phyloP scores from a whole-genome alignment of 1,140 invertebrate genomes.

The Lamellibrachia luymesi region DNA sequence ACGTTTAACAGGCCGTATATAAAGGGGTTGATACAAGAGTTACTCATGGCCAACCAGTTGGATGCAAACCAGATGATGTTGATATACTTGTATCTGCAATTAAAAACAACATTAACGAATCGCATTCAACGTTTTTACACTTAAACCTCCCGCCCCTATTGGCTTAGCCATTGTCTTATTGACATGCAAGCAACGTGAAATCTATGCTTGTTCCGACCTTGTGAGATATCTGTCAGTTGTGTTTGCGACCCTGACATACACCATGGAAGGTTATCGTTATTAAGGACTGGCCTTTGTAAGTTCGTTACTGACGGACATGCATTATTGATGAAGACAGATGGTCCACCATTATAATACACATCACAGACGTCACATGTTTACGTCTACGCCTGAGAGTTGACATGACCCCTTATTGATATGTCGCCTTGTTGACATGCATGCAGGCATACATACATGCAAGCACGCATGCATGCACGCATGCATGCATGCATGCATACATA shows the following conservation, averaged over 20 bases:
- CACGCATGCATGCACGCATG: not conserved
- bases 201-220: no score
- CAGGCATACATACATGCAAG: not conserved
- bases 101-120: not conserved
- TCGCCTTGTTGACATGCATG: not conserved
- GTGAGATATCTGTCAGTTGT: no score
- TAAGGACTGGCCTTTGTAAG: not conserved
- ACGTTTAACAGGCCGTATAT: slow-evolving; percentile 84
- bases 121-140: not conserved
- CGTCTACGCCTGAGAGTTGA: not conserved
- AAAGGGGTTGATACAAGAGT: slow-evolving; percentile 82
- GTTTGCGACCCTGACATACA: not conserved
- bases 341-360: not conserved
- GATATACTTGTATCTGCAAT: slow-evolving; percentile 53
- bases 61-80: slow-evolving; percentile 67
- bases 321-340: not conserved
- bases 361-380: not conserved
- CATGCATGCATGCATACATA: not conserved
- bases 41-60: slow-evolving; percentile 84
- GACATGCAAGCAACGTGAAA: no score
- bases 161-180: no score
- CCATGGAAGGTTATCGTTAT: not conserved
- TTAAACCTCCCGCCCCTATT: no score
- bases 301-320: not conserved
- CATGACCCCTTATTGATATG: not conserved